Evolutionary conservation across 2,888 invertebrate species (phyloP).

Genomic region (Omphaloscelis lunosa): DNA sequence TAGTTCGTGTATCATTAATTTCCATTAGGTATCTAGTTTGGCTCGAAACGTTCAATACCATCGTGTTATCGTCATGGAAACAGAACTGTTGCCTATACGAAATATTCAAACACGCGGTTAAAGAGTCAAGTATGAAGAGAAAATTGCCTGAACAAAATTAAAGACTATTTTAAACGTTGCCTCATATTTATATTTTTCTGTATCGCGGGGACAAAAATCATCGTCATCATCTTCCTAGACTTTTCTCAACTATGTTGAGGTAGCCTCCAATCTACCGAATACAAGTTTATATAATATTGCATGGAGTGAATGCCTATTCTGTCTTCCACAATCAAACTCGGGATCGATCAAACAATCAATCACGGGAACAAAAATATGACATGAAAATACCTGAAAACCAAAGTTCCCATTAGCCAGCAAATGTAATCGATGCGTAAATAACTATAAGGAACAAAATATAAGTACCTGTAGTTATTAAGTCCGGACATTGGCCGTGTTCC

Average conservation of each 20-base stretch:
- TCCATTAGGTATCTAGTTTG: constrained; percentile 35
- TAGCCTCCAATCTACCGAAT: neutral
- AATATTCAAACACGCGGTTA: neutral
- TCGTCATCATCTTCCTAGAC: neutral
- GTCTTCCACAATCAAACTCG: too few relatives aligned
- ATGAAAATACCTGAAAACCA: neutral
- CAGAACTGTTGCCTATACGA: constrained; percentile 3
- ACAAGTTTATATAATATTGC: neutral
- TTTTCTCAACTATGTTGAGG: too few relatives aligned
- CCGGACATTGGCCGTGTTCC: neutral
- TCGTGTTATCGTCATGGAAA: constrained; percentile 36
- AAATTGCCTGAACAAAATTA: neutral
- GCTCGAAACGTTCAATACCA: constrained; percentile 39
- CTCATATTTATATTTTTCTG: too few relatives aligned
- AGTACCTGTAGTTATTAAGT: neutral
- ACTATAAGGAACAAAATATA: neutral
- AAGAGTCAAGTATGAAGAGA: neutral
- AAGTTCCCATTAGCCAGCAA: neutral
- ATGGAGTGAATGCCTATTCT: neutral
- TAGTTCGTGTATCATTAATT: constrained; percentile 49
- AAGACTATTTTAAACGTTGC: neutral
- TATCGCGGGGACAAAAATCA: neutral
- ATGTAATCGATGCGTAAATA: neutral
- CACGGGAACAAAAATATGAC: neutral
- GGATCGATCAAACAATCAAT: too few relatives aligned